A percentile compares a stretch with the other conserved stretches of the same genome.
Conservation (phyloP, 2,888 invertebrate species). For the Physocephala rufipes region DNA sequence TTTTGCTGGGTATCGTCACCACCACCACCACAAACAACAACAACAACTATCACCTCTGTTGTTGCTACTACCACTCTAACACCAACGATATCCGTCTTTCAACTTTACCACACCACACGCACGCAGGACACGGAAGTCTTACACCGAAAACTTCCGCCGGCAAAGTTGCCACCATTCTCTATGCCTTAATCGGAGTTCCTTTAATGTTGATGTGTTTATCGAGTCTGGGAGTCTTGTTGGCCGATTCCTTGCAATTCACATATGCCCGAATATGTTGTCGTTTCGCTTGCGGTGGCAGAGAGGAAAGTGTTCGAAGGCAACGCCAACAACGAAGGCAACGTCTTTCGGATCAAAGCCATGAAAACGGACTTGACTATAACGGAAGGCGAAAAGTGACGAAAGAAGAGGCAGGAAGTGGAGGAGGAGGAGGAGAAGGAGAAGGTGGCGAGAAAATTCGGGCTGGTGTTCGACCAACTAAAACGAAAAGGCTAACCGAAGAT, state of each 20-base stretch:
- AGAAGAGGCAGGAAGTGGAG: background rate
- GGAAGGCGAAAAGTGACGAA: background rate
- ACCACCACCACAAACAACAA: background rate
- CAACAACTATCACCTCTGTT: constrained; percentile 9
- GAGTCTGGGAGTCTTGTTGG: constrained; percentile 83
- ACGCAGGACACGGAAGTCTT: constrained; percentile 84
- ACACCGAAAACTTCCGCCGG: constrained; percentile 85
- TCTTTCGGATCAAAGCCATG: constrained; percentile 1
- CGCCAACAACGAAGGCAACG: constrained; percentile 1
- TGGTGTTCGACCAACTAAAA: too few relatives aligned
- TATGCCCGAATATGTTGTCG: constrained; percentile 61
- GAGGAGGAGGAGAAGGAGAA: constrained; percentile 12
- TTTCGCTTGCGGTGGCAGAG: constrained; percentile 24
- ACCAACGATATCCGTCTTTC: too few relatives aligned
- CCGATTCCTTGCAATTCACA: constrained; percentile 77
- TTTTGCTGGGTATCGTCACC: background rate
- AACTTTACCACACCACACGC: too few relatives aligned
- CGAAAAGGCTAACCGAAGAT: constrained; percentile 19
- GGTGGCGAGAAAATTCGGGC: background rate
- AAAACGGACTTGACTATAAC: constrained; percentile 4
- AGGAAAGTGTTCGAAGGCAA: constrained; percentile 21
- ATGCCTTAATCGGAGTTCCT: constrained; percentile 88
- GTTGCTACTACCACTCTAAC: too few relatives aligned
- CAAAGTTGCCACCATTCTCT: constrained; percentile 84
- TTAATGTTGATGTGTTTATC: constrained; percentile 86